These are phyloP conservation scores for Plecotus auritus DNA, from an alignment of 2,113 vertebrate species.

Conservation along the genomic window DNA sequence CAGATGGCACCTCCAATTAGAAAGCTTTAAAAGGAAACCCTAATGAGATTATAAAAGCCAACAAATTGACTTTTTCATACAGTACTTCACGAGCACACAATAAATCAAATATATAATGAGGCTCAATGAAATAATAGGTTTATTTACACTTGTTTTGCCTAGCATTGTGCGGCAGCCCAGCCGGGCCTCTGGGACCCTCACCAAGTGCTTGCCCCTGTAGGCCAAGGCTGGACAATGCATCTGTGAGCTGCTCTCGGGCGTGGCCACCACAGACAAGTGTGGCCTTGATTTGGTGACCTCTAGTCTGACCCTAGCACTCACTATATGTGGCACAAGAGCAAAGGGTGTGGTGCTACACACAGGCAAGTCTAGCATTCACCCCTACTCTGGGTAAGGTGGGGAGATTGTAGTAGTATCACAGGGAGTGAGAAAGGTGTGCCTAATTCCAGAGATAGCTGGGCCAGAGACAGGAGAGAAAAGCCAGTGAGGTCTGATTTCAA, in stretches of 20 bases:
- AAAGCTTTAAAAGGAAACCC: slow-evolving; percentile 75
- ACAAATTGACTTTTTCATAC: slow-evolving; percentile 78
- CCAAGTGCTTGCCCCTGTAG: neutral
- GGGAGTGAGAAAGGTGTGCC: neutral
- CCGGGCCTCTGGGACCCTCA: neutral
- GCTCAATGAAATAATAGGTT: slow-evolving; percentile 55
- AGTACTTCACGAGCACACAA: slow-evolving; percentile 68
- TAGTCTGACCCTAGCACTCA: neutral
- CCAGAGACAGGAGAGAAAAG: neutral
- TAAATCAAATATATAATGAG: slow-evolving; percentile 77
- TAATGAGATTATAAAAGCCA: slow-evolving; percentile 77
- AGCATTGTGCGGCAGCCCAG: neutral
- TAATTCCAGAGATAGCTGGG: neutral
- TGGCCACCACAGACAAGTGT: neutral
- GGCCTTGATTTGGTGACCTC: neutral
- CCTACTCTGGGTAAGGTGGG: neutral
- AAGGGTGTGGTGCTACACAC: neutral
- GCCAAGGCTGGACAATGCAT: neutral
- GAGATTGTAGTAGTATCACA: neutral
- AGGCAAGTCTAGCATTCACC: neutral
- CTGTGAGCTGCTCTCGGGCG: neutral
- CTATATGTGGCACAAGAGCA: neutral
- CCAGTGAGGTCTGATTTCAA: neutral
- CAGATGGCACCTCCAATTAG: slow-evolving; percentile 77
- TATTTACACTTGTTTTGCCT: slow-evolving; percentile 66